Percentiles rank a stretch among this genome's conserved stretches.
Evolutionary conservation across 1,140 invertebrate species (phyloP).

Genomic region (Neodiprion virginianus): DNA sequence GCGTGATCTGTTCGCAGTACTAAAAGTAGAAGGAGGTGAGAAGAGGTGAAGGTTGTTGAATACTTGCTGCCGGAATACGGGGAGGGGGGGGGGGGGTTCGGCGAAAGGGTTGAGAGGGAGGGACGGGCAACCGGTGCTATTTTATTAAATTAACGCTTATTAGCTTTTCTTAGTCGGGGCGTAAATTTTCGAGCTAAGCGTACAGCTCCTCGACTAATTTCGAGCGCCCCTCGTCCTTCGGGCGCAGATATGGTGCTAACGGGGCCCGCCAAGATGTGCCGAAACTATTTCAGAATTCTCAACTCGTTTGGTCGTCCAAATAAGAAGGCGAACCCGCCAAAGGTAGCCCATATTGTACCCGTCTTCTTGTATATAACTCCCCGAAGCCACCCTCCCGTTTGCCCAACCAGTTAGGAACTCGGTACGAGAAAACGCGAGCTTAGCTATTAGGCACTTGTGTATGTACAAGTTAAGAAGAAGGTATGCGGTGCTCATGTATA

Average conservation of each 20-base stretch:
- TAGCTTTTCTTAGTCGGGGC: slow-evolving; percentile 34
- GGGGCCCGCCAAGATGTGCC: background rate
- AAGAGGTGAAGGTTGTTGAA: background rate
- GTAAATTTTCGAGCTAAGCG: slow-evolving; percentile 42
- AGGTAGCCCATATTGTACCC: no score
- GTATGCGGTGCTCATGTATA: no score
- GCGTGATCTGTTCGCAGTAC: no score
- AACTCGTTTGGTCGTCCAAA: background rate
- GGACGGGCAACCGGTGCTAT: slow-evolving; percentile 19
- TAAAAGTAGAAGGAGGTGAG: no score
- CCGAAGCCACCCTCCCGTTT: background rate
- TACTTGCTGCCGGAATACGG: background rate
- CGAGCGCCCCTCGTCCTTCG: background rate
- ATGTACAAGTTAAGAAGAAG: no score
- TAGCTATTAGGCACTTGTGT: no score
- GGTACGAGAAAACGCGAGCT: no score
- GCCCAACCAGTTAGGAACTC: background rate
- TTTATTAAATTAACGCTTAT: slow-evolving; percentile 49
- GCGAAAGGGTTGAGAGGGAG: background rate
- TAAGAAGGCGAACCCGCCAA: background rate
- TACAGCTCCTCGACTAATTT: background rate
- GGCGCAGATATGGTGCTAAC: background rate
- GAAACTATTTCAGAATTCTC: slow-evolving; percentile 18
- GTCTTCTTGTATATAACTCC: no score
- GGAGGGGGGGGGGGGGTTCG: background rate